Conservation (phyloP, 2,797 vertebrate genomes). For the Onychomys leucogaster region DNA sequence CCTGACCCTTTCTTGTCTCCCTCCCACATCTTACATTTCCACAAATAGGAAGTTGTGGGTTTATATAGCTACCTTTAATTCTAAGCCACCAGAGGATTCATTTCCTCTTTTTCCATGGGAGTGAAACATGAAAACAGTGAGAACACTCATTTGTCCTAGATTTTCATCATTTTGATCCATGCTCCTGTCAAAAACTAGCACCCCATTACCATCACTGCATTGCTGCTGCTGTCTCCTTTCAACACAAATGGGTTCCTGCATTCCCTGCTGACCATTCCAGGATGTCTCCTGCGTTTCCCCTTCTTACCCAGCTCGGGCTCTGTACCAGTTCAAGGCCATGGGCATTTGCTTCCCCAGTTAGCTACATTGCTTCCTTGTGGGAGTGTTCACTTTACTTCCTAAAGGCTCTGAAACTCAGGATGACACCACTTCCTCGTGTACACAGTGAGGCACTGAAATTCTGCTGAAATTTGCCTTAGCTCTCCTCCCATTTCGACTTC, state of each 20-base stretch:
- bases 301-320: background rate
- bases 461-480: background rate
- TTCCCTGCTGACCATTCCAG: background rate
- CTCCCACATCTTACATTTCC: background rate
- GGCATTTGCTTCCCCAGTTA: background rate
- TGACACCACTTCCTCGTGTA: too few species aligned
- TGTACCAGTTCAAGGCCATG: background rate
- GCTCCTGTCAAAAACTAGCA: background rate
- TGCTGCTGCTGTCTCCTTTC: background rate
- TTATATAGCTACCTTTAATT: background rate
- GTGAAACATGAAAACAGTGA: background rate
- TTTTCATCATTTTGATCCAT: background rate
- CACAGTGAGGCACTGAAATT: background rate
- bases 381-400: background rate
- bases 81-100: background rate
- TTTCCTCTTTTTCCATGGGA: background rate
- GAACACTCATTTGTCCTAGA: background rate
- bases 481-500: background rate
- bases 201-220: background rate
- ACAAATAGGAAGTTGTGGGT: background rate
- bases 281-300: background rate
- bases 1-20: background rate
- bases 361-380: background rate
- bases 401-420: background rate
- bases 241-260: fast-evolving